phyloP scores from a whole-genome alignment of 1,140 invertebrate genomes.

The Muscidifurax raptorellus region DNA sequence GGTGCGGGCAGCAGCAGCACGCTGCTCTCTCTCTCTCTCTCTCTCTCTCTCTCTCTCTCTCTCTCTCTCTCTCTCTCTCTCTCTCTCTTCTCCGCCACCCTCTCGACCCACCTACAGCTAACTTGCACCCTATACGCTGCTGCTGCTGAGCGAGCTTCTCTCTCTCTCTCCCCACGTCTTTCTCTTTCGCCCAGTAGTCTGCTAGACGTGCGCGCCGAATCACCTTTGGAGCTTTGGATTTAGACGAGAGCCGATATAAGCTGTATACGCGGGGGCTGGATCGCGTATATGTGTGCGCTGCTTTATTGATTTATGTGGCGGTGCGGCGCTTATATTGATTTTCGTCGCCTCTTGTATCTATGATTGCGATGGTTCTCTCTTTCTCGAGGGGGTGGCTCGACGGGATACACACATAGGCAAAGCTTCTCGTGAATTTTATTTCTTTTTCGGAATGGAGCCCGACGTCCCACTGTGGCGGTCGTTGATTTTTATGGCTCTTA shows the following conservation, averaged over 20 bases:
- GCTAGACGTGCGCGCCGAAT: conserved; percentile 31
- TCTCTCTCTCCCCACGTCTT: conserved; percentile 19
- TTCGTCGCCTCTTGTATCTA: conserved; percentile 36
- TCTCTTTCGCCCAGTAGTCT: neutral
- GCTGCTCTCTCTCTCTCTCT: conserved; percentile 65
- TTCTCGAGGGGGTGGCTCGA: neutral
- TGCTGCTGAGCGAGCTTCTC: conserved; percentile 9
- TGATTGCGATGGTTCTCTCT: neutral
- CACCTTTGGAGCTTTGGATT: conserved; percentile 46
- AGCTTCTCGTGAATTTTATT: conserved; percentile 1
- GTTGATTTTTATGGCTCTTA: neutral
- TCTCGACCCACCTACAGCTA: conserved; percentile 50
- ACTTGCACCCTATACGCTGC: conserved; percentile 22
- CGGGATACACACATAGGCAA: too few relatives aligned
- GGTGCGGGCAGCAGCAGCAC: conserved; percentile 77
- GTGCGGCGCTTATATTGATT: conserved; percentile 40
- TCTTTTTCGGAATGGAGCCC: neutral
- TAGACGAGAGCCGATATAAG: conserved; percentile 27
- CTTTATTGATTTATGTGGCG: conserved; percentile 45
- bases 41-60: conserved; percentile 56
- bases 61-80: conserved; percentile 47
- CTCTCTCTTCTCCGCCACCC: conserved; percentile 58
- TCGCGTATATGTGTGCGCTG: neutral
- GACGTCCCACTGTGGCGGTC: neutral
- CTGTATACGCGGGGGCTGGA: neutral